Percentiles rank a stretch among this genome's conserved stretches.
These are phyloP conservation scores for Timema podura DNA, from an alignment of 2,888 invertebrate species.

Conservation along the genomic window DNA sequence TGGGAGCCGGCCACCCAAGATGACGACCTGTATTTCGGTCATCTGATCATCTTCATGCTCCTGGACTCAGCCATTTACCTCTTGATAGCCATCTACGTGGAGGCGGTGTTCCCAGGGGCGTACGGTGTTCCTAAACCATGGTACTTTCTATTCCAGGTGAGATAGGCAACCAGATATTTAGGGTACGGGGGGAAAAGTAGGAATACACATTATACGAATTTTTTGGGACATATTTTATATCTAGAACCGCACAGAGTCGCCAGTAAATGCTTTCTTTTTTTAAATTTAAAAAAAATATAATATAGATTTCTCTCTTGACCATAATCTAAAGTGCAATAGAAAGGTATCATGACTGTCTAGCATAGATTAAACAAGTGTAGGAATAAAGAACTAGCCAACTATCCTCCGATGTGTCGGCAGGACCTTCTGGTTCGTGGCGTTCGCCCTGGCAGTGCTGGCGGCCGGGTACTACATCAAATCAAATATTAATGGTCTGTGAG, in stretches of 20 bases:
- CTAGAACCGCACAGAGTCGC: too few relatives aligned
- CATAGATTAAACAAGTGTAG: too few relatives aligned
- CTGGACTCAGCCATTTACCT: slow-evolving; percentile 67
- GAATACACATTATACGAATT: too few relatives aligned
- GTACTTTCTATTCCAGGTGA: slow-evolving; percentile 60
- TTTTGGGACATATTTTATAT: too few relatives aligned
- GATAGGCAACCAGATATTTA: not conserved
- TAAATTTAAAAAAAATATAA: too few relatives aligned
- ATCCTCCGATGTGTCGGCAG: slow-evolving; percentile 43
- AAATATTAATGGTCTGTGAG: too few relatives aligned
- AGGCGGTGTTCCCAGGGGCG: slow-evolving; percentile 81
- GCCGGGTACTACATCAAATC: slow-evolving; percentile 65
- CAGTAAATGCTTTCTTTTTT: too few relatives aligned
- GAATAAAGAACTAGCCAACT: too few relatives aligned
- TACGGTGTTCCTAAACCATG: slow-evolving; percentile 78
- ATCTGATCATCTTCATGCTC: slow-evolving; percentile 68
- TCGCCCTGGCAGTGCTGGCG: slow-evolving; percentile 58
- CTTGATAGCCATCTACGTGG: slow-evolving; percentile 75
- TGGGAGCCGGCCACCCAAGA: slow-evolving; percentile 60
- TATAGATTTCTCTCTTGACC: too few relatives aligned
- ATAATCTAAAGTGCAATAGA: too few relatives aligned
- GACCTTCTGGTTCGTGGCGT: slow-evolving; percentile 67
- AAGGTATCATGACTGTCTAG: too few relatives aligned
- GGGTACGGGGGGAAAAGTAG: too few relatives aligned
- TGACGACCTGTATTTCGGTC: slow-evolving; percentile 63